Percentiles rank a stretch among this genome's conserved stretches.
Evolutionary conservation across 1,140 invertebrate genomes (phyloP).

Genomic region (Laodelphax striatellus): DNA sequence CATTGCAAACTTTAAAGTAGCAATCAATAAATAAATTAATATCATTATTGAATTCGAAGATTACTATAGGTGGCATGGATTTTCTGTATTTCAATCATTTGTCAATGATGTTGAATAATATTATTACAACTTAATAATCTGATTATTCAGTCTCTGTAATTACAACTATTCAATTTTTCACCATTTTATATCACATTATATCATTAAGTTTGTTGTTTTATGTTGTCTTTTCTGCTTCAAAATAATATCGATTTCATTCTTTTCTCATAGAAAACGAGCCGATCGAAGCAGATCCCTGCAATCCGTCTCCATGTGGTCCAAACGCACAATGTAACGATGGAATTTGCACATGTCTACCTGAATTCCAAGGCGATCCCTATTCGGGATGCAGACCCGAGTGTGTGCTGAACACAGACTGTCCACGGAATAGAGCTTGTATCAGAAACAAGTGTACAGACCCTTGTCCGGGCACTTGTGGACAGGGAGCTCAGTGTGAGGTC

Average conservation of each 20-base stretch:
- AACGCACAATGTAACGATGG: conserved; percentile 54
- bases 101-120: no score
- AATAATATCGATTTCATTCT: conserved; percentile 27
- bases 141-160: no score
- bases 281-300: conserved; percentile 45
- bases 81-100: no score
- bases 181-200: no score
- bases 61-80: no score
- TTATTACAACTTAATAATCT: no score
- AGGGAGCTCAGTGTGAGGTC: conserved; percentile 31
- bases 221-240: no score
- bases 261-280: conserved; percentile 33
- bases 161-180: no score
- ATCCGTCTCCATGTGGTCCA: conserved; percentile 60
- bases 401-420: conserved; percentile 55
- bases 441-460: conserved; percentile 63
- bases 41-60: no score
- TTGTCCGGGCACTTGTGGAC: conserved; percentile 32
- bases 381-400: conserved; percentile 58
- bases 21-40: no score
- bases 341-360: conserved; percentile 43
- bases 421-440: conserved; percentile 55
- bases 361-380: conserved; percentile 59
- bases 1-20: no score
- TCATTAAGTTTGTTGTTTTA: no score